phyloP scores from a whole-genome alignment of 2,888 invertebrate genomes.

The Troides oblongomaculatus region DNA sequence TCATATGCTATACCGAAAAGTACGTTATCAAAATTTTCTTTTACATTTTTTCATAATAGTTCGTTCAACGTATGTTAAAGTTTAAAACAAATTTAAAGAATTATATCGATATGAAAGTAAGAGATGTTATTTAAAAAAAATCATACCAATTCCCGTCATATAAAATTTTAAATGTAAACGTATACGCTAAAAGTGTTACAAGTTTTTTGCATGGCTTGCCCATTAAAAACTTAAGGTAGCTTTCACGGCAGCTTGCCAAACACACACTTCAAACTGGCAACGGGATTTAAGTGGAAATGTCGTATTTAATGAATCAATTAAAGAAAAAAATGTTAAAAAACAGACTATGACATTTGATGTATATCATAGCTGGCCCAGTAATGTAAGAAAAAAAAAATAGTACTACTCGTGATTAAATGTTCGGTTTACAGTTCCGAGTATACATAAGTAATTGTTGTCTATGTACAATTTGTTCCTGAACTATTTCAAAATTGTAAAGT shows the following conservation, averaged over 20 bases:
- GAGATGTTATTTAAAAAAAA: neutral
- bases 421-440: neutral
- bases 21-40: too few relatives aligned
- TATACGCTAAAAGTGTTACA: conserved; percentile 15
- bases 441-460: too few relatives aligned
- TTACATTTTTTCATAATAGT: too few relatives aligned
- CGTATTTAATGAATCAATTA: conserved; percentile 25
- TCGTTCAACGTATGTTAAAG: neutral
- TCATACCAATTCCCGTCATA: neutral
- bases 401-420: neutral
- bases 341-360: neutral
- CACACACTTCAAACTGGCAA: conserved; percentile 23
- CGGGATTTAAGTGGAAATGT: conserved; percentile 8
- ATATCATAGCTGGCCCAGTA: neutral
- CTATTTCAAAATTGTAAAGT: too few relatives aligned
- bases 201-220: conserved; percentile 15
- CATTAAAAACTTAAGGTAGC: conserved; percentile 21
- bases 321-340: neutral
- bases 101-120: neutral
- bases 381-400: neutral
- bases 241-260: conserved; percentile 26
- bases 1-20: too few relatives aligned
- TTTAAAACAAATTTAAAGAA: neutral
- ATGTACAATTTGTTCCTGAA: too few relatives aligned
- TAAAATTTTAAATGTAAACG: conserved; percentile 8